Evolutionary conservation across 1,140 invertebrate species (phyloP).

Genomic region (Bursaphelenchus mucronatus): DNA sequence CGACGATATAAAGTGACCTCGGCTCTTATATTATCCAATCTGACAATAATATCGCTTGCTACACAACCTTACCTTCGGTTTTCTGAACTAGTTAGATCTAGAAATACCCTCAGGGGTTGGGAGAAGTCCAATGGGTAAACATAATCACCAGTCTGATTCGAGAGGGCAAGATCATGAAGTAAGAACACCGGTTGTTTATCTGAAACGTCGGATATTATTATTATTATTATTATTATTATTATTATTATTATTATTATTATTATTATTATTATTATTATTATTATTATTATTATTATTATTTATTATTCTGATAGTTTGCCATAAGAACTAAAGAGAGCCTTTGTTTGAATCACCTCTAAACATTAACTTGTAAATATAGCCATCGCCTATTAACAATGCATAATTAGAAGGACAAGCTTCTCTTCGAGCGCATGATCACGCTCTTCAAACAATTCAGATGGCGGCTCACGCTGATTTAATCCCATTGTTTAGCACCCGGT

Average conservation of each 20-base stretch:
- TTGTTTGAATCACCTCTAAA: too few species aligned
- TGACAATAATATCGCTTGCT: neutral
- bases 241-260: too few species aligned
- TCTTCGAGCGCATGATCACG: neutral
- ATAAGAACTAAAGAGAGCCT: too few species aligned
- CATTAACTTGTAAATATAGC: too few species aligned
- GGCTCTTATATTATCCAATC: conserved; percentile 37
- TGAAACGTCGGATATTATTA: neutral
- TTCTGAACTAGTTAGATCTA: conserved; percentile 37
- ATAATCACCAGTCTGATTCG: conserved; percentile 42
- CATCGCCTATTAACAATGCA: too few species aligned
- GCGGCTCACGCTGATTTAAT: neutral
- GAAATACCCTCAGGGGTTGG: conserved; percentile 28
- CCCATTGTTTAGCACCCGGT: neutral
- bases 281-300: too few species aligned
- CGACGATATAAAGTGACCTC: conserved; percentile 34
- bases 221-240: too few species aligned
- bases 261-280: too few species aligned
- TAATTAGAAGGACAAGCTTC: too few species aligned
- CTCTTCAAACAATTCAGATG: neutral
- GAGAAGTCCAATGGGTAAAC: conserved; percentile 35
- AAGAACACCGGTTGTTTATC: conserved; percentile 29
- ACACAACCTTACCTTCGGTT: conserved; percentile 24
- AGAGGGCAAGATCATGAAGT: conserved; percentile 31
- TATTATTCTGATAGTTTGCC: too few species aligned